phyloP scores from a whole-genome alignment of 2,797 vertebrate genomes.

The Spondyliosoma cantharus region DNA sequence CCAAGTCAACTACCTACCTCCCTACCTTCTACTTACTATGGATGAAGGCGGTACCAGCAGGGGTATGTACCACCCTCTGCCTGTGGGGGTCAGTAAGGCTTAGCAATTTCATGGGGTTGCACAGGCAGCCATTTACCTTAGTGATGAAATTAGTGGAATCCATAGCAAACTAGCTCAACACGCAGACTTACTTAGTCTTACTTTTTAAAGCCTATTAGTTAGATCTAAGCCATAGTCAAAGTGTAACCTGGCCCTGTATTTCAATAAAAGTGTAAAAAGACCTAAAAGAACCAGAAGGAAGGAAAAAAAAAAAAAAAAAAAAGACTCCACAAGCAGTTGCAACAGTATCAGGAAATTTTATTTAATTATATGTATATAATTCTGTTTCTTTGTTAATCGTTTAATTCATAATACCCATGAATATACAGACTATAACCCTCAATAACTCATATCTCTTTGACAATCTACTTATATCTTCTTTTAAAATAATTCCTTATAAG shows the following conservation, averaged over 20 bases:
- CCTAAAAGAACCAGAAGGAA: neutral
- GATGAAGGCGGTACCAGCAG: too few species aligned
- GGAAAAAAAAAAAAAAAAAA: neutral
- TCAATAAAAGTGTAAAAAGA: neutral
- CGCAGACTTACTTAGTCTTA: neutral
- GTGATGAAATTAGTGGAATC: neutral
- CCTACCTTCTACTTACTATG: neutral
- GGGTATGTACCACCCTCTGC: too few species aligned
- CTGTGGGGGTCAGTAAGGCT: too few species aligned
- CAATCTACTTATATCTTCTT: slow-evolving; percentile 80
- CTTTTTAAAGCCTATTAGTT: neutral
- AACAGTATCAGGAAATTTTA: slow-evolving; percentile 87
- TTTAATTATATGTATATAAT: slow-evolving; percentile 88
- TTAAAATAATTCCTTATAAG: slow-evolving; percentile 84
- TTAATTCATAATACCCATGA: slow-evolving; percentile 87
- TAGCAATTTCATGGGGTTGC: too few species aligned
- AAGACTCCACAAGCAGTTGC: slow-evolving; percentile 34
- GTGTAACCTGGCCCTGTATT: neutral
- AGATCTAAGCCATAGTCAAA: neutral
- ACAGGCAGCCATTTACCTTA: neutral
- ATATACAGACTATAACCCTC: slow-evolving; percentile 87
- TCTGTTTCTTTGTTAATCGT: slow-evolving; percentile 85
- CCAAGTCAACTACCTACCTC: neutral
- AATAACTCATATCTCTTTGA: slow-evolving; percentile 81
- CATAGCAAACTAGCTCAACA: neutral